Base-by-base conservation (phyloP, 2,888 invertebrate genomes). In the Zaprionus bogoriensis region DNA sequence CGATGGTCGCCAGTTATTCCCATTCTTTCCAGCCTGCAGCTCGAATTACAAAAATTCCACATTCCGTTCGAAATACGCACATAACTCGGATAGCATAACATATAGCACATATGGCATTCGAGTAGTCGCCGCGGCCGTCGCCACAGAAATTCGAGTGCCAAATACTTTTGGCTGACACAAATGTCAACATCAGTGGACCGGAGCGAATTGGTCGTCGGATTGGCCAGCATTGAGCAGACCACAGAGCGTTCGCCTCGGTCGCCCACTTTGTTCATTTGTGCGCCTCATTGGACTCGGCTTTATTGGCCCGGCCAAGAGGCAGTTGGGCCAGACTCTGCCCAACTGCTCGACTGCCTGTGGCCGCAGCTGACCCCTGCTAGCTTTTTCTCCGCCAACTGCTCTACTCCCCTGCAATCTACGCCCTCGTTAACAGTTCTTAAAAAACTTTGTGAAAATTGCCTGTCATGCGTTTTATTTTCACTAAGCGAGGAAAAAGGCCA, bases 131-230 rank as follows among this genome's bases (percentile, higher is more conserved):
- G 61, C 57, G 54, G 63, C 47, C 39, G 67, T 48, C 39, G 60
- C 87, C 79, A 61, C 87, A 80, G 84, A 83, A 86, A 79, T 79
- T 72, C 62, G 72, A 82, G 72, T 69, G 81, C 70, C 67, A 62
- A 58, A 79, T 65, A 67, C 67, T 76, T 83, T 77, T 52, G 61
- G 58, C 58, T 80, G 84, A 78, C 86, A 79, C 79, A 85, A 83
- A 86, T 86, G 87, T 86, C 80, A 80, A 76, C 77, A 73, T 66
- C 59, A 59, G 62, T 70, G 51, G 57, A 60, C 47, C 70, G 41
- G 6, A 45, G 53, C 47, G 36, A 53, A 60, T 10, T 6, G 6
- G 6, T n/a, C 2, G 32, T 5, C 6, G 14, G 7, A 32, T 61
- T 70, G 71, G 71, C 54, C 71, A 75, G 69, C 67, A 74, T 74